These are phyloP conservation scores for Odontesthes bonariensis DNA, from an alignment of 2,113 vertebrate genomes.

Conservation along the genomic window DNA sequence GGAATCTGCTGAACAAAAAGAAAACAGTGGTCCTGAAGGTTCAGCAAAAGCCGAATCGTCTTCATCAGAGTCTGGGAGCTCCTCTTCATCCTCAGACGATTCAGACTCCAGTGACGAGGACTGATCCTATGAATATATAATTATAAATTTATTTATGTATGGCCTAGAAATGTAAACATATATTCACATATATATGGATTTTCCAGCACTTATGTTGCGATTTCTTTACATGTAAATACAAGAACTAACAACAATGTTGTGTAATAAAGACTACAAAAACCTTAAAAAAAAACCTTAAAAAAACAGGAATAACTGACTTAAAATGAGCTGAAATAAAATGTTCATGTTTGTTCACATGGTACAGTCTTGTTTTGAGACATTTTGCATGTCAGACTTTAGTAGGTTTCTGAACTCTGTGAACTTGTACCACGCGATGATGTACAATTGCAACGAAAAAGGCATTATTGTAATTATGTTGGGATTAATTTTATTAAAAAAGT, in stretches of 20 bases:
- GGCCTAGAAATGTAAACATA: conserved; percentile 84
- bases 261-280: conserved; percentile 86
- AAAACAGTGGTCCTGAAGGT: conserved; percentile 95
- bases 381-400: conserved; percentile 98
- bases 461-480: conserved; percentile 98
- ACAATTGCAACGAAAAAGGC: conserved; percentile 95
- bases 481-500: conserved; percentile 97
- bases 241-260: conserved; percentile 90
- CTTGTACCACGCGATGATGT: conserved; percentile 95
- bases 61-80: conserved; percentile 92
- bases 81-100: conserved; percentile 91
- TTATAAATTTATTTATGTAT: conserved; percentile 86
- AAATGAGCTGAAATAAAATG: conserved; percentile 91
- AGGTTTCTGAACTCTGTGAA: conserved; percentile 92
- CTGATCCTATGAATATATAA: conserved; percentile 84
- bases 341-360: conserved; percentile 97
- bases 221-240: conserved; percentile 97
- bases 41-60: conserved; percentile 94
- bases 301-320: conserved; percentile 66
- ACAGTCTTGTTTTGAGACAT: conserved; percentile 96
- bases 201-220: conserved; percentile 93
- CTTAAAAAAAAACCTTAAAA: conserved; percentile 38
- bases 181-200: conserved; percentile 84
- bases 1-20: conserved; percentile 84
- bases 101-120: conserved; percentile 97